Evolutionary conservation across 1,140 invertebrate species (phyloP), one percentile per base, ranked within the genome.

Genomic region (Pentalonia nigronervosa): DNA sequence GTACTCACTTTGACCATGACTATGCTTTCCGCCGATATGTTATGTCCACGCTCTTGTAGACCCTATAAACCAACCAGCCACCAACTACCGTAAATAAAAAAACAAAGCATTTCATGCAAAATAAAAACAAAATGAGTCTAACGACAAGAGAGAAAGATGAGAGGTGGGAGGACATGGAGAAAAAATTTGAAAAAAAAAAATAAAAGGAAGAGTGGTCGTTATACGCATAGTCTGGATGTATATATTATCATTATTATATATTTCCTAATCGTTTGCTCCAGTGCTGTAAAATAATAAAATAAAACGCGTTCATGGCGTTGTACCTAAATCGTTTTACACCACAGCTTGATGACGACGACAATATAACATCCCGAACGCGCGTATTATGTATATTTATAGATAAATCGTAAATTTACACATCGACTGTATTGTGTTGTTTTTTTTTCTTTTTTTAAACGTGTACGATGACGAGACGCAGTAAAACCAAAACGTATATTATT

Each of bases 1-100:
- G 94, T 95, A 97, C 97, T 97, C 97, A 98, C 98, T 97, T 98
- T 98, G 94, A 98, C 96, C 95, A 97, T 97, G 95, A 98, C 97
- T 96, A 98, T 97, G 96, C 97, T 97, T 95, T 98, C 97, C 95
- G 97, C 97, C 95, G 97, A 97, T 95, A 98, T 97, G 97, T 98
- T 98, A 97, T 97, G 97, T 94, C 97, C 97, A 95, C 97, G 97
- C 95, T 97, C 97, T 96, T 98, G 97, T 95, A 98, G 97, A 95
- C 97, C 97, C 98, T 98, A 97, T 95, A 90, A 96, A 96, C 86
- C 94, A 94, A 93, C 90, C 90, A 92, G 89, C 86, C 91, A 48
- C 87, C 48, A 67, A 47, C 53, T 92, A 60, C 94, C 92, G 87
- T 89, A 41, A 94, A 90, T 87, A 90, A 93, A 94, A 50, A 94